Evolutionary conservation across 2,113 vertebrate species (phyloP), one percentile per base, ranked within the genome.

Genomic region (Seriola dumerili): DNA sequence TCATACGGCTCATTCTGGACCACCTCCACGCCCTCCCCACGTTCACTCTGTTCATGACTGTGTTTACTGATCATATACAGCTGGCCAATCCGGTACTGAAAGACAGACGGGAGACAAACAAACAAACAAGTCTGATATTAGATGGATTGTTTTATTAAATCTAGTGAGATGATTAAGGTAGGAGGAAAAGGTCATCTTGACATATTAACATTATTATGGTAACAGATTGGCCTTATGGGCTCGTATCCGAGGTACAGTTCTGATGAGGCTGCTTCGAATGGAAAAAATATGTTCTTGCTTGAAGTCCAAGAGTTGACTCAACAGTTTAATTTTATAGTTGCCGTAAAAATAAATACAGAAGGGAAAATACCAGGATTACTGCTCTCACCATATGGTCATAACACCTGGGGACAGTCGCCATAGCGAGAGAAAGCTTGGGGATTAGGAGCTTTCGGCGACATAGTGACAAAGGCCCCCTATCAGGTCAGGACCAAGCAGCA

Each of bases 1-100:
- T 97, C 95, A 0, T 96, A 98, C 23, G 97, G 97, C 58, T 98
- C 96, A 0, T 99, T 99, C 93, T 97, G 97, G 79, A 98, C 97
- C 40, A 99, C 97, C 91, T 99, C 97, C 83, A 99, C 97, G 0
- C 97, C 97, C 88, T 99, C 97, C 13, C 97, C 97, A 21, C 97
- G 96, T 76, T 98, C 97, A 16, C 97, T 99, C 94, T 99, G 97
- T 55, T 99, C 97, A 21, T 98, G 96, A 91, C 97, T 99, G 87
- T 99, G 97, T 85, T 98, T 99, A 90, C 97, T 99, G 95, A 99
- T 98, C 97, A 99, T 99, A 75, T 99, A 99, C 88, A 99, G 96
- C 88, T 99, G 97, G 32, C 97, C 97, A 12, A 99, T 97, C 88
- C 94, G 96, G 94, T 98, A 99, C 97, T 98, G 86, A 77, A 94